These are phyloP conservation scores for Tetragnatha montana DNA, from an alignment of 2,888 invertebrate genomes.

Conservation along the genomic window DNA sequence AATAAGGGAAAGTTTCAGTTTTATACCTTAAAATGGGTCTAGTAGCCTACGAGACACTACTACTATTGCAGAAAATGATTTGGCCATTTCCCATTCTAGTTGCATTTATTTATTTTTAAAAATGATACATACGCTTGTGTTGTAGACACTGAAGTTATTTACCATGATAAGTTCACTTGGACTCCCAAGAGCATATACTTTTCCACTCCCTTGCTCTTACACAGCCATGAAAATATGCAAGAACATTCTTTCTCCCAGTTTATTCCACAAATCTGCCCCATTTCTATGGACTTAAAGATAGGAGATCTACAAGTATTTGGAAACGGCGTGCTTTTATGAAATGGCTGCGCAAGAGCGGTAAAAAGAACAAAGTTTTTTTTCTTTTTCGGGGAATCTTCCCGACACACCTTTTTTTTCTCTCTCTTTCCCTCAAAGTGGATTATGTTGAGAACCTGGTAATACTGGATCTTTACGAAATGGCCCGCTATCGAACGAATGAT, in stretches of 20 bases:
- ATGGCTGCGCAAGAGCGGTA: background rate
- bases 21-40: no score
- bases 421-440: constrained; percentile 45
- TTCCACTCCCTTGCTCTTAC: background rate
- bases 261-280: background rate
- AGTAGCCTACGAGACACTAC: no score
- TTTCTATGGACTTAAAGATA: constrained; percentile 4
- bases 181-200: background rate
- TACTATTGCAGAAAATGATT: no score
- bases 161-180: background rate
- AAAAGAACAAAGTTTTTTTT: background rate
- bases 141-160: background rate
- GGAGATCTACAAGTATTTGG: constrained; percentile 14
- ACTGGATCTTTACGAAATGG: constrained; percentile 46
- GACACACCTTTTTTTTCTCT: background rate
- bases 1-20: no score
- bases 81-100: no score
- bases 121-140: background rate
- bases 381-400: background rate
- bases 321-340: background rate
- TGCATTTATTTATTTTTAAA: no score
- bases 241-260: background rate
- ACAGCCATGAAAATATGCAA: background rate
- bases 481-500: constrained; percentile 34
- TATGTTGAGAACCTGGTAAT: constrained; percentile 58